A percentile compares a stretch with the other conserved stretches of the same genome.
These are phyloP conservation scores for Phymanthus crucifer DNA, from an alignment of 92 coral and sea anemone species.

Conservation along the genomic window DNA sequence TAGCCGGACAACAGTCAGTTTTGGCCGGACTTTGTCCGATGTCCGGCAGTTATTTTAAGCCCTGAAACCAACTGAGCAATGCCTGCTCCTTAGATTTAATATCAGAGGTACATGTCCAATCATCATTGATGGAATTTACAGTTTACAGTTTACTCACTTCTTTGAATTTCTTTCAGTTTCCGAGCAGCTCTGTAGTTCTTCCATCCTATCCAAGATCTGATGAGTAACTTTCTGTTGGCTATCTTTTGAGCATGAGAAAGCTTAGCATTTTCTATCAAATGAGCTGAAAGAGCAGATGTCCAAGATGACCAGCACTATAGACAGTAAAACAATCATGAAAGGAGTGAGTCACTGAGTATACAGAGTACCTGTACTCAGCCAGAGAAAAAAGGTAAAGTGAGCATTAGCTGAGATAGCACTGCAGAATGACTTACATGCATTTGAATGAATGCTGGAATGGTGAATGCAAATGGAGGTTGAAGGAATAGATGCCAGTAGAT, in stretches of 20 bases:
- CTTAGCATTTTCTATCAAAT: conserved; percentile 50
- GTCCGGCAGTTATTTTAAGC: too few species aligned
- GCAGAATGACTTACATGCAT: too few species aligned
- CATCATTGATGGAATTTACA: not conserved
- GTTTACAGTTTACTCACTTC: conserved; percentile 35
- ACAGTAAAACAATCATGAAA: not conserved
- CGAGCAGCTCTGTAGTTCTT: conserved; percentile 58
- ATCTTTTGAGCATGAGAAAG: conserved; percentile 50
- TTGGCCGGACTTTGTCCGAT: too few species aligned
- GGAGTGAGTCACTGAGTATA: not conserved
- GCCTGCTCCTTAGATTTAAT: too few species aligned
- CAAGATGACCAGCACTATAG: conserved; percentile 59
- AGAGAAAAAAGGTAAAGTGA: not conserved
- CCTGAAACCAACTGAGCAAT: too few species aligned
- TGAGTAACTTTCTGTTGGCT: conserved; percentile 52
- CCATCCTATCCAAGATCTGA: conserved; percentile 70
- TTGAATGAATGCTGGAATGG: not conserved
- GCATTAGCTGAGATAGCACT: too few species aligned
- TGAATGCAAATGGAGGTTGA: not conserved
- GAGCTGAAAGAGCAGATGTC: conserved; percentile 29
- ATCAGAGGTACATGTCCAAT: not conserved
- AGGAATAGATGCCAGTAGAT: not conserved
- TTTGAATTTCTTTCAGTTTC: conserved; percentile 54
- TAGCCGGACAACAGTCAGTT: too few species aligned
- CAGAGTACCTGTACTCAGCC: too few species aligned